Conservation (phyloP, 2,113 vertebrate genomes). For the Ramphastos sulfuratus region DNA sequence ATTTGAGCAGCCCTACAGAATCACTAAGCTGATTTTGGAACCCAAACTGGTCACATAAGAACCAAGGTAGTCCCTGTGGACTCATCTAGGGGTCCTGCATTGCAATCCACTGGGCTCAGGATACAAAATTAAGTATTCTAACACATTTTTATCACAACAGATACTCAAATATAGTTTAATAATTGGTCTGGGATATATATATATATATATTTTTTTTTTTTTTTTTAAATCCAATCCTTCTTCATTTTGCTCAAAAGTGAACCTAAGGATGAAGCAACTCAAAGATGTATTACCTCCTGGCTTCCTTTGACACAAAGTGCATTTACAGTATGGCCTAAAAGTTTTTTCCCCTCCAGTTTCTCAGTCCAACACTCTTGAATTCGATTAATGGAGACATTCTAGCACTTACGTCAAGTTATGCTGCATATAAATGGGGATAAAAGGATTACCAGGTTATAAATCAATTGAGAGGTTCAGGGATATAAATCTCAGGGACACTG, state of each 20-base stretch:
- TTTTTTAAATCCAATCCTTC: no score
- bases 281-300: slow-evolving; percentile 58
- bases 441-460: slow-evolving; percentile 83
- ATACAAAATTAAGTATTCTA: neutral
- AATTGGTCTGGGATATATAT: neutral
- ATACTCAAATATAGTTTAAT: neutral
- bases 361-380: slow-evolving; percentile 75
- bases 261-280: neutral
- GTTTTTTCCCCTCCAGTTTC: slow-evolving; percentile 66
- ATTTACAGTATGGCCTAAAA: slow-evolving; percentile 73
- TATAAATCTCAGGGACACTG: slow-evolving; percentile 80
- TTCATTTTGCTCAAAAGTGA: neutral
- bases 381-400: slow-evolving; percentile 79
- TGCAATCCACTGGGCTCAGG: fast-evolving
- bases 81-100: fast-evolving
- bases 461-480: slow-evolving; percentile 78
- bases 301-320: slow-evolving; percentile 57
- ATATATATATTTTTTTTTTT: neutral
- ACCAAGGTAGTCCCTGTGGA: fast-evolving
- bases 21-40: fast-evolving
- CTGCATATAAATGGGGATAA: slow-evolving; percentile 84
- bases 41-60: fast-evolving
- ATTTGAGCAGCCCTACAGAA: neutral
- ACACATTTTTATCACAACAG: neutral
- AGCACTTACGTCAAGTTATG: slow-evolving; percentile 80